Base-by-base conservation (phyloP, 2,113 vertebrate genomes). In the Paralichthys olivaceus region DNA sequence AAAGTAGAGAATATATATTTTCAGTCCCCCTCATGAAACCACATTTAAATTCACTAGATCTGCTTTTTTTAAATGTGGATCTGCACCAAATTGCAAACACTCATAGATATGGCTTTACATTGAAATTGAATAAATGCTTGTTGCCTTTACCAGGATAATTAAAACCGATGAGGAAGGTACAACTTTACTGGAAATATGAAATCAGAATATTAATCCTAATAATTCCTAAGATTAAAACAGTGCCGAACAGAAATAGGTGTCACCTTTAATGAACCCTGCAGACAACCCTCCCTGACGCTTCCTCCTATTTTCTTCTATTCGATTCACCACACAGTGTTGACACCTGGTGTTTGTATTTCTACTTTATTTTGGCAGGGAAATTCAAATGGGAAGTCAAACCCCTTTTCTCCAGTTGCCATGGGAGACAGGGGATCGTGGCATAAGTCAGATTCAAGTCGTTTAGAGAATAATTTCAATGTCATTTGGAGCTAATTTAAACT, bases 401-500 rank as follows among this genome's bases (percentile, higher is more conserved):
- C 45, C 45, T 7, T 63, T 83, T 37, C 60, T 58, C 49, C 28
- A 0, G 89, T 90, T 92, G 82, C 87, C 84, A 89, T 69, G 72
- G 84, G 86, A 84, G 84, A 88, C 76, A 4, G 64, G 32, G 49
- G 37, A 59, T 84, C 19, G 49, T 80, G 72, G 76, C 72, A 83
- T 63, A 87, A 91, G 83, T 92, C 75, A 79, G 70, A 84, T 89
- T 85, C 56, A 72, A 81, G 84, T 89, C 68, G 87, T 90, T 90
- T 87, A 80, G 86, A 84, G 80, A 87, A 90, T 89, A 73, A 93
- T 90, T 92, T 89, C 80, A 84, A 77, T 85, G 77, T 77, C 79
- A 87, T 90, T 91, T 84, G 73, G 75, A 84, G 73, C 75, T 91
- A 81, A 91, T 91, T 89, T 88, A 84, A 90, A 88, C 69, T 73